Percentiles rank a stretch among this genome's conserved stretches.
phyloP scores from a whole-genome alignment of 1,140 invertebrate genomes.

The Diorhabda carinulata region DNA sequence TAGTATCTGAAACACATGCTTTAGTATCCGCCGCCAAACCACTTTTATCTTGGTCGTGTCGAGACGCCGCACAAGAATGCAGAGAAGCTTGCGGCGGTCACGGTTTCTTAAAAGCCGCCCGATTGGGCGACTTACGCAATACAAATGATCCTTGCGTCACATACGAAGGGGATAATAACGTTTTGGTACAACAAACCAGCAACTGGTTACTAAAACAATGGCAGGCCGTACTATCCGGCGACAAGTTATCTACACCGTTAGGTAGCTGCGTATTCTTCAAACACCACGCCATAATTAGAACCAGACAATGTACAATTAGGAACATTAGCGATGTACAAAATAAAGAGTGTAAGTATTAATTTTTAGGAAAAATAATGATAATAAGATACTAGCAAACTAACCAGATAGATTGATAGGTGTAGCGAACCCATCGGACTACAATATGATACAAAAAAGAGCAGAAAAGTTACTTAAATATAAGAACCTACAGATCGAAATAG shows the following conservation, averaged over 20 bases:
- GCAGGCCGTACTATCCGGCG: slow-evolving; percentile 48
- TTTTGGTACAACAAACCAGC: slow-evolving; percentile 89
- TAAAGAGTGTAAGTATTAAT: slow-evolving; percentile 55
- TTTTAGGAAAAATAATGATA: neutral
- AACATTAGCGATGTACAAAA: slow-evolving; percentile 48
- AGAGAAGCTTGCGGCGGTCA: slow-evolving; percentile 87
- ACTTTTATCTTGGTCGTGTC: slow-evolving; percentile 75
- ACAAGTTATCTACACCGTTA: slow-evolving; percentile 55
- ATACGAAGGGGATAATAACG: slow-evolving; percentile 96
- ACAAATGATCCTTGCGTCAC: slow-evolving; percentile 90
- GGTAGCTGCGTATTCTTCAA: slow-evolving; percentile 61
- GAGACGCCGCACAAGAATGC: slow-evolving; percentile 86
- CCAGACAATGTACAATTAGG: slow-evolving; percentile 50
- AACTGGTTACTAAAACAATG: slow-evolving; percentile 80
- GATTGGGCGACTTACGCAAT: slow-evolving; percentile 75
- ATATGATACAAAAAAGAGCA: too few species aligned
- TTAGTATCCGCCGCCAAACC: slow-evolving; percentile 86
- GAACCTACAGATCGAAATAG: too few species aligned
- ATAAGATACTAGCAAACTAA: neutral
- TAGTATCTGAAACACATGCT: slow-evolving; percentile 80
- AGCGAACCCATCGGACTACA: too few species aligned
- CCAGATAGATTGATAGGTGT: neutral
- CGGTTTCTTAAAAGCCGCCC: slow-evolving; percentile 71
- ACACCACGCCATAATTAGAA: slow-evolving; percentile 51
- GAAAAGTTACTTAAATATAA: too few species aligned